These are phyloP conservation scores for Odontesthes bonariensis DNA, from an alignment of 2,113 vertebrate species.

Conservation along the genomic window DNA sequence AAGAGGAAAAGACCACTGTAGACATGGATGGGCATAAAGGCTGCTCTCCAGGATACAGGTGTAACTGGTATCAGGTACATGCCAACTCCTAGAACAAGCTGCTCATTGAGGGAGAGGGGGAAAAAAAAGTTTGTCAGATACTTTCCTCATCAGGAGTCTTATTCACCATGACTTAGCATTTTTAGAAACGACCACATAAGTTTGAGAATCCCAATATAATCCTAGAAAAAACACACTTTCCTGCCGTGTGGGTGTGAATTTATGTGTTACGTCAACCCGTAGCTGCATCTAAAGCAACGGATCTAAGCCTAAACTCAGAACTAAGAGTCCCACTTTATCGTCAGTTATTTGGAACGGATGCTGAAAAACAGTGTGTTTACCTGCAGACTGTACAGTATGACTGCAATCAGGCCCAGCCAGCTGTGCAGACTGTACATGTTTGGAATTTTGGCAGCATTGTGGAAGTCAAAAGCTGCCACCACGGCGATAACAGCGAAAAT, in stretches of 20 bases:
- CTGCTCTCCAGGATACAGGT: constrained; percentile 82
- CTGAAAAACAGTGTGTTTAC: constrained; percentile 75
- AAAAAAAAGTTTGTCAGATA: constrained; percentile 13
- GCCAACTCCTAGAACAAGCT: constrained; percentile 89
- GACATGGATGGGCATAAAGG: constrained; percentile 90
- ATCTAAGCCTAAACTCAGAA: not conserved
- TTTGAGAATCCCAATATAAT: not conserved
- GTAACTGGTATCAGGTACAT: constrained; percentile 90
- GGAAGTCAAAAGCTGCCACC: constrained; percentile 93
- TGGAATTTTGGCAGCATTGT: constrained; percentile 86
- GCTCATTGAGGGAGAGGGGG: constrained; percentile 61
- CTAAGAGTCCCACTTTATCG: not conserved
- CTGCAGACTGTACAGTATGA: constrained; percentile 89
- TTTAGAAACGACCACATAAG: not conserved
- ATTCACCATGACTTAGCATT: constrained; percentile 11
- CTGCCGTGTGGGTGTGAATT: no score
- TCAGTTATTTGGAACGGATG: not conserved
- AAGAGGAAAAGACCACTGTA: constrained; percentile 92
- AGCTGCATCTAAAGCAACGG: not conserved
- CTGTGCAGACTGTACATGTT: constrained; percentile 99
- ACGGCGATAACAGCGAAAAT: constrained; percentile 85
- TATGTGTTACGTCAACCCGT: no score
- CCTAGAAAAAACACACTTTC: no score
- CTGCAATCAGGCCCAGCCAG: constrained; percentile 91
- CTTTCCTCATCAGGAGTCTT: constrained; percentile 6